These are phyloP conservation scores for Aphidius gifuensis DNA, from an alignment of 1,140 invertebrate species.

Conservation along the genomic window DNA sequence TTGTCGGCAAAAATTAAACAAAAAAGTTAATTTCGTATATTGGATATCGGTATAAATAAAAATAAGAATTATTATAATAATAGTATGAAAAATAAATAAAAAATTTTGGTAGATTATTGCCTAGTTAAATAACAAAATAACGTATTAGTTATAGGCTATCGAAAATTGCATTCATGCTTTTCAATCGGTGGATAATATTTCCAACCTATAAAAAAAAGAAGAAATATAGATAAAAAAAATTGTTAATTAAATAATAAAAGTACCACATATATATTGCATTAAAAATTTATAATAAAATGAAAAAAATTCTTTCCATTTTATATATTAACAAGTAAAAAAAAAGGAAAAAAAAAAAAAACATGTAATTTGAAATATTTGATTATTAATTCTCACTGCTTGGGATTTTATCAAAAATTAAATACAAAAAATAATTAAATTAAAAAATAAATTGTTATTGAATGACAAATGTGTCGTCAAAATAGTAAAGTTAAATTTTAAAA, in stretches of 20 bases:
- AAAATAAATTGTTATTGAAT: slow-evolving; percentile 3
- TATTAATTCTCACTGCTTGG: not conserved
- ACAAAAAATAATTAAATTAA: not conserved
- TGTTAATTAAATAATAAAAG: slow-evolving; percentile 12
- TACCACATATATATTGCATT: slow-evolving; percentile 3
- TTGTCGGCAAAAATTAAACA: slow-evolving; percentile 35
- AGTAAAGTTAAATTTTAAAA: slow-evolving; percentile 6
- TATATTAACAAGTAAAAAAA: slow-evolving; percentile 11
- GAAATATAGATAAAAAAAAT: slow-evolving; percentile 11
- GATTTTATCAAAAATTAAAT: not conserved
- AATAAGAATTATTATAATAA: slow-evolving; percentile 2
- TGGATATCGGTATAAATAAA: not conserved
- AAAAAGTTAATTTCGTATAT: slow-evolving; percentile 28
- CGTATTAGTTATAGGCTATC: slow-evolving; percentile 15
- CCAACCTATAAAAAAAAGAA: slow-evolving; percentile 6
- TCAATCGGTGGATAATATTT: slow-evolving; percentile 26
- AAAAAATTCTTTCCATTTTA: slow-evolving; percentile 16
- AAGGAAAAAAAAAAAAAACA: slow-evolving; percentile 8
- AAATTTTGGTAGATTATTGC: slow-evolving; percentile 28
- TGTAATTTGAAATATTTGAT: slow-evolving; percentile 15
- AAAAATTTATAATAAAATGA: slow-evolving; percentile 12
- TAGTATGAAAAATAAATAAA: slow-evolving; percentile 15
- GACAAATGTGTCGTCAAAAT: slow-evolving; percentile 1
- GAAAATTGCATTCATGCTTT: slow-evolving; percentile 21
- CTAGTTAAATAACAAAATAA: slow-evolving; percentile 29